Base-by-base conservation (phyloP, 1,140 invertebrate species). In the Anoplolepis gracilipes region DNA sequence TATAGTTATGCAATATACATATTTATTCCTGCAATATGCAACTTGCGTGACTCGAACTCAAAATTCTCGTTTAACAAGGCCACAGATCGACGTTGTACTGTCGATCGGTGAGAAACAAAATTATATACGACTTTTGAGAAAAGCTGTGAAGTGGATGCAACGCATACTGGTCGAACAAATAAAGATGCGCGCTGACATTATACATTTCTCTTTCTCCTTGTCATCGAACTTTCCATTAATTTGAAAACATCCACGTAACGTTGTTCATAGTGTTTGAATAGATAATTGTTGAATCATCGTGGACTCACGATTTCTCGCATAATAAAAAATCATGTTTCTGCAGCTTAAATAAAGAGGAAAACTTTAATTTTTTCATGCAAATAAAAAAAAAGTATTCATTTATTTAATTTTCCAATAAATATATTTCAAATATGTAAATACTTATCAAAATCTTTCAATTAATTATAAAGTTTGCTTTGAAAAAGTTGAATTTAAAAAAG, bases 201-300 rank as follows among this genome's bases (percentile, higher is more conserved):
- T 19, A 57, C 75, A 30, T 62, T 77, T 77, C 57, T 77, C 75
- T 46, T 69, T 22, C 64, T 39, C 30, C n/a, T 3, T 75, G 33
- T 70, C 64, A 13, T 28, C 22, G 19, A 69, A 79, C 77, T 79
- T 79, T 79, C 64, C 30, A 46, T 79, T 79, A 69, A 69, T 79
- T 79, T 70, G 69, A 70, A 79, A 36, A 55, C 64, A 79, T 69
- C 57, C 57, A 36, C 10, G n/a, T 53, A 73, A 73, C 49, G 33
- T 57, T 53, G n/a, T 36, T 25, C n/a, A 73, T 5, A 6, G n/a
- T 33, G 16, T 10, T 11, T 25, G 36, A 36, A 42, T 67, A 42
- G 6, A 6, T 73, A 57, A 77, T 77, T 11, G 25, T 62, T 77
- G 75, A 64, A 46, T 77, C 75, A 77, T 77, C 75, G 28, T 33